Conservation (phyloP, 2,797 vertebrate species). For the Brachyrhaphis roseni region DNA sequence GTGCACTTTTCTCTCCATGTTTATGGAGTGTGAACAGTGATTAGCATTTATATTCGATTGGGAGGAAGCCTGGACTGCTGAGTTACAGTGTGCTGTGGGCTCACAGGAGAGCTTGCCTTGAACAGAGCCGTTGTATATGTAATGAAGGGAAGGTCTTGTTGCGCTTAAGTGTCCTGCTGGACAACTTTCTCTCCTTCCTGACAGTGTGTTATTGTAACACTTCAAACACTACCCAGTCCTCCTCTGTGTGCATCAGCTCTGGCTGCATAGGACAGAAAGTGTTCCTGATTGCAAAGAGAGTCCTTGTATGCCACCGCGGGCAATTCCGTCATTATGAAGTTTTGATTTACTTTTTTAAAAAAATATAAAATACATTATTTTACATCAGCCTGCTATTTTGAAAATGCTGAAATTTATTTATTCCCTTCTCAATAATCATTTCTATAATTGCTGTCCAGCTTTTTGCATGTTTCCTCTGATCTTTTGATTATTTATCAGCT, state of each 20-base stretch:
- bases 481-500: neutral
- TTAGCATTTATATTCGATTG: constrained; percentile 81
- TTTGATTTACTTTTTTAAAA: neutral
- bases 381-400: neutral
- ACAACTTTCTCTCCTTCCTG: constrained; percentile 63
- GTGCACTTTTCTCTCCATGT: constrained; percentile 73
- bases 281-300: constrained; percentile 37
- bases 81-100: constrained; percentile 60
- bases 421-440: neutral
- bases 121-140: constrained; percentile 76
- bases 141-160: constrained; percentile 79
- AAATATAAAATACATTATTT: neutral
- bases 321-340: neutral
- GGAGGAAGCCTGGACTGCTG: constrained; percentile 73
- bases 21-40: constrained; percentile 78
- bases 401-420: neutral
- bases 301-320: neutral
- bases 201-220: constrained; percentile 75
- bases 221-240: constrained; percentile 67
- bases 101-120: constrained; percentile 68
- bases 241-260: constrained; percentile 61
- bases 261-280: constrained; percentile 59
- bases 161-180: constrained; percentile 55
- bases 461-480: neutral
- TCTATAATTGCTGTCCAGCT: neutral